Evolutionary conservation across 2,113 vertebrate genomes (phyloP).

Genomic region (Hyperoodon ampullatus): DNA sequence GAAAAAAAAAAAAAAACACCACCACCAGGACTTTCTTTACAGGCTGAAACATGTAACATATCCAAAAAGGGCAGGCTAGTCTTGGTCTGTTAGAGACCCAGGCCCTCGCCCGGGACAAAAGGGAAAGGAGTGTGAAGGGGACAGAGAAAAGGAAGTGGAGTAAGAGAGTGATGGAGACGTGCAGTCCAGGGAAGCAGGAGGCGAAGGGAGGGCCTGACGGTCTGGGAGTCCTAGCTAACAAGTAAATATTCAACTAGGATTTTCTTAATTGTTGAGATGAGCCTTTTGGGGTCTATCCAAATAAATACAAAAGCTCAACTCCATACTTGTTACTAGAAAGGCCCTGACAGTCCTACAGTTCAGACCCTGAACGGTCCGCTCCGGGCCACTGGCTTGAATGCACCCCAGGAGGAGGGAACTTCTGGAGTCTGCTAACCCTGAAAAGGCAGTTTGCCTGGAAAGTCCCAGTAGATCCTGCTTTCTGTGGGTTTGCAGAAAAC

Average conservation of each 20-base stretch:
- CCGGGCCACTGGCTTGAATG: neutral
- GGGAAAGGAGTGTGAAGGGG: neutral
- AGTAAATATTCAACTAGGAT: neutral
- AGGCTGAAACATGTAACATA: constrained; percentile 7
- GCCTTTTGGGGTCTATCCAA: neutral
- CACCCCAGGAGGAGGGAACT: neutral
- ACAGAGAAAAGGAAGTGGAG: neutral
- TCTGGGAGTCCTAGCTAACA: neutral
- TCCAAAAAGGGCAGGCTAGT: neutral
- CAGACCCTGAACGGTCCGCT: neutral
- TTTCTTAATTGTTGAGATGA: constrained; percentile 16
- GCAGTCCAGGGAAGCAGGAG: neutral
- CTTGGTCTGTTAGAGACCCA: neutral
- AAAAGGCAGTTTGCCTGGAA: neutral
- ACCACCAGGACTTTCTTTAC: constrained; percentile 29
- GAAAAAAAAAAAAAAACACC: neutral
- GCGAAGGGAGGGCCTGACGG: neutral
- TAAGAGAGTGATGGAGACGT: neutral
- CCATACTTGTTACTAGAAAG: neutral
- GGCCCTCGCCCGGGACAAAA: neutral
- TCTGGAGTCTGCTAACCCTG: neutral
- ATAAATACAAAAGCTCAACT: neutral
- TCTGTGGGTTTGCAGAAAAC: neutral
- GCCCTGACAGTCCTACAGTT: neutral
- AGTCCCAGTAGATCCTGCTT: neutral